Evolutionary conservation across 2,113 vertebrate species (phyloP).

Genomic region (Bambusicola thoracicus): DNA sequence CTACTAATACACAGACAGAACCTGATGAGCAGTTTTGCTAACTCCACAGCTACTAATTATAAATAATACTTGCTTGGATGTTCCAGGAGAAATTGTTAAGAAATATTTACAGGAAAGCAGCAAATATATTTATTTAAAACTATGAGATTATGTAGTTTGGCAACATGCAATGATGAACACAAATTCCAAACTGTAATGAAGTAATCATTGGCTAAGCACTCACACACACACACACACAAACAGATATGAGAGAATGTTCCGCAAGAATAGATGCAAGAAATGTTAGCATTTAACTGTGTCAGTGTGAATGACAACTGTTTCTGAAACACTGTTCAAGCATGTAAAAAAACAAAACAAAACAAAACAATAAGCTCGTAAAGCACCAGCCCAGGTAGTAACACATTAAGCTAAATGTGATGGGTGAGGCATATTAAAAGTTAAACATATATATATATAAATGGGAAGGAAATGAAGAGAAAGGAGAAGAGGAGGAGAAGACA

Average conservation of each 20-base stretch:
- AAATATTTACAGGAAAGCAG: conserved; percentile 55
- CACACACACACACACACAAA: conserved; percentile 74
- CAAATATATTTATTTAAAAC: conserved; percentile 72
- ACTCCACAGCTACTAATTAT: conserved; percentile 64
- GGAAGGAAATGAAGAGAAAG: conserved; percentile 74
- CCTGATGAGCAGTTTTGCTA: conserved; percentile 59
- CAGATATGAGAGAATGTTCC: conserved; percentile 35
- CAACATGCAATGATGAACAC: conserved; percentile 78
- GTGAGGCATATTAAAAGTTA: conserved; percentile 69
- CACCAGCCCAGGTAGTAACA: conserved; percentile 78
- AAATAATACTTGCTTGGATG: conserved; percentile 66
- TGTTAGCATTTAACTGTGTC: conserved; percentile 70
- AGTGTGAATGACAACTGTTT: conserved; percentile 29
- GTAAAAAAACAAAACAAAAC: conserved; percentile 24
- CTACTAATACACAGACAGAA: conserved; percentile 65
- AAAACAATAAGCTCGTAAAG: conserved; percentile 66
- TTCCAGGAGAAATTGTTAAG: conserved; percentile 54
- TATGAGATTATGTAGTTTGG: conserved; percentile 58
- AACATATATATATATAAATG: conserved; percentile 52
- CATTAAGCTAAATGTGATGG: conserved; percentile 77
- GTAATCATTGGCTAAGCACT: conserved; percentile 59
- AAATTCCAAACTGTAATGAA: conserved; percentile 70
- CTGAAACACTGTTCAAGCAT: conserved; percentile 60
- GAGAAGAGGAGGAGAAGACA: conserved; percentile 77
- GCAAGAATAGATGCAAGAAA: conserved; percentile 57